phyloP scores from a whole-genome alignment of 2,113 vertebrate species.

The Otus sunia region DNA sequence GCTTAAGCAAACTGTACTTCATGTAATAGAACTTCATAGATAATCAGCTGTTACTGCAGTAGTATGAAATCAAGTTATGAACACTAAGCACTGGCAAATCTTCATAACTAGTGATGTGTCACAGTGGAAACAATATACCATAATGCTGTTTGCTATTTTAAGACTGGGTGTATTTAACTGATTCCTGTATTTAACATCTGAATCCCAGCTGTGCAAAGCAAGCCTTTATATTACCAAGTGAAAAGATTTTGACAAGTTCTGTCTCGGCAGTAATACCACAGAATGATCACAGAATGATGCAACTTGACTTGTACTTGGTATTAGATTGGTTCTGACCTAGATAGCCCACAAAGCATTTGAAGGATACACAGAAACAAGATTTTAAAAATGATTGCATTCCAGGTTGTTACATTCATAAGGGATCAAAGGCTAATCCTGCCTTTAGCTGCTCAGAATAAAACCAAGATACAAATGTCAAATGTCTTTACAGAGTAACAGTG shows the following conservation, averaged over 20 bases:
- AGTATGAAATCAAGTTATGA: not conserved
- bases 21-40: not conserved
- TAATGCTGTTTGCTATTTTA: conserved; percentile 29
- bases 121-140: not conserved
- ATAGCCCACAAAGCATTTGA: not conserved
- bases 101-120: not conserved
- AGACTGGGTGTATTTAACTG: not conserved
- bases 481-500: not conserved
- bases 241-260: conserved; percentile 24
- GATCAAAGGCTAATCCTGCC: conserved; percentile 42
- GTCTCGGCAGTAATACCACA: not conserved
- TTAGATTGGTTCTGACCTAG: not conserved
- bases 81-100: not conserved
- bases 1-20: not conserved
- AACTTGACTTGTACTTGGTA: not conserved
- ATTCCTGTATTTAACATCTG: conserved; percentile 8
- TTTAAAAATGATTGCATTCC: not conserved
- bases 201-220: conserved; percentile 4
- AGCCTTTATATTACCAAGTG: not conserved
- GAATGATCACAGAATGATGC: conserved; percentile 1
- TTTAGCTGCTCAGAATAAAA: not conserved
- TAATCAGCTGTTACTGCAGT: not conserved
- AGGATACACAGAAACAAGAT: not conserved
- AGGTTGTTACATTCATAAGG: not conserved
- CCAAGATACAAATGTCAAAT: conserved; percentile 1